Percentiles rank a stretch among this genome's conserved stretches.
These are phyloP conservation scores for Limnothrissa miodon DNA, from an alignment of 2,113 vertebrate genomes.

Conservation along the genomic window DNA sequence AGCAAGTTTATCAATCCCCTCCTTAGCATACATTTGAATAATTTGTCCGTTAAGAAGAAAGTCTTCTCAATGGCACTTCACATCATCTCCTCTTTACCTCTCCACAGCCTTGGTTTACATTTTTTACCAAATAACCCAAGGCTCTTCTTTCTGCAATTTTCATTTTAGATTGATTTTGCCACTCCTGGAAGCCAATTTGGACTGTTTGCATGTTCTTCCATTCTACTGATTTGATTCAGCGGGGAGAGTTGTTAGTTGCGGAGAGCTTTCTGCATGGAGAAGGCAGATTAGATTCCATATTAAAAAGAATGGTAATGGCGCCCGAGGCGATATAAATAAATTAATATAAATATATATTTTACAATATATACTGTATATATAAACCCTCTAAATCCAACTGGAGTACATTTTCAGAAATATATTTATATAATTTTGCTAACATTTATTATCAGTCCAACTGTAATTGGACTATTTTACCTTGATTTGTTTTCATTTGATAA, in stretches of 20 bases:
- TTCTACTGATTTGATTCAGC: conserved; percentile 68
- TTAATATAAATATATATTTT: too few species aligned
- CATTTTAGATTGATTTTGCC: conserved; percentile 69
- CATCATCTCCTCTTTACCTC: conserved; percentile 52
- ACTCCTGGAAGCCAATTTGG: conserved; percentile 71
- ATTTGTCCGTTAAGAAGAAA: conserved; percentile 34
- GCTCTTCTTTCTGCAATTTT: conserved; percentile 58
- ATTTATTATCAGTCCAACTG: too few species aligned
- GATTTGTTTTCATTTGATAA: too few species aligned
- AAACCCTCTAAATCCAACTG: too few species aligned
- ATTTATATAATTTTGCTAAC: too few species aligned
- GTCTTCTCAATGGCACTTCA: conserved; percentile 49
- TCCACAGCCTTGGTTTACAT: conserved; percentile 49
- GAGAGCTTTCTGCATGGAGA: conserved; percentile 49
- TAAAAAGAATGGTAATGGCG: conserved; percentile 61
- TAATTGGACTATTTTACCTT: too few species aligned
- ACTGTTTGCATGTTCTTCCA: conserved; percentile 64
- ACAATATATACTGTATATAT: too few species aligned
- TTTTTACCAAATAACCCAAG: conserved; percentile 58
- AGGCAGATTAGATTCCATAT: conserved; percentile 64
- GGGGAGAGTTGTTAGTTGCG: conserved; percentile 56
- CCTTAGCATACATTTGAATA: conserved; percentile 13
- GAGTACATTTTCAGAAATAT: too few species aligned
- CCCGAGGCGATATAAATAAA: conserved; percentile 56
- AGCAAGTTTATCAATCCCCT: not conserved